A percentile compares a stretch with the other conserved stretches of the same genome.
Conservation (phyloP, 2,113 vertebrate species). For the Furnarius figulus region DNA sequence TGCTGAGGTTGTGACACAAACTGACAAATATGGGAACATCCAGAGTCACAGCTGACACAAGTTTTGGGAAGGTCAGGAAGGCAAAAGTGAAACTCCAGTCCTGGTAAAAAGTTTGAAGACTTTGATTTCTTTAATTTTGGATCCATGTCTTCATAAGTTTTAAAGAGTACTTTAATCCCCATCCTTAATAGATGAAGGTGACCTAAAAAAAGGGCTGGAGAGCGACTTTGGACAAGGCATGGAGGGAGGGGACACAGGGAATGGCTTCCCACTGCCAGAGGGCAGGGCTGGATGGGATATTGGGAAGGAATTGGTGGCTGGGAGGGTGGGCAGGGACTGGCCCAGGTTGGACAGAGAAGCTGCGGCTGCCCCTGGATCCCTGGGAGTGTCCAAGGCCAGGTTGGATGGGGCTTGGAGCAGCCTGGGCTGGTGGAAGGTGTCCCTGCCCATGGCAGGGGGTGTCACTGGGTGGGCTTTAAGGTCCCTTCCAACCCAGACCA, state of each 20-base stretch:
- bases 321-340: no score
- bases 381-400: no score
- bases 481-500: no score
- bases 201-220: background rate
- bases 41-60: slow-evolving; percentile 67
- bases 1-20: slow-evolving; percentile 77
- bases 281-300: background rate
- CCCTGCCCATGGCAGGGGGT: no score
- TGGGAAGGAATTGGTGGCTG: no score
- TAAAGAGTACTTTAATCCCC: slow-evolving; percentile 42
- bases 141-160: background rate
- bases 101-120: background rate
- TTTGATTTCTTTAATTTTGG: slow-evolving; percentile 2
- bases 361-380: no score
- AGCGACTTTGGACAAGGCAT: accelerated
- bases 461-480: background rate
- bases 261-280: background rate
- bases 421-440: background rate
- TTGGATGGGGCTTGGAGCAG: background rate
- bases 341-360: no score
- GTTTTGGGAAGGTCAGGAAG: background rate
- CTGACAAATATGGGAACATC: slow-evolving; percentile 66
- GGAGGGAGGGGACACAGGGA: background rate
- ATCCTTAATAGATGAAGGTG: background rate
- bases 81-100: background rate